A percentile compares a stretch with the other conserved stretches of the same genome.
Evolutionary conservation across 2,888 invertebrate genomes (phyloP).

Genomic region (Chaitophorus viminalis): DNA sequence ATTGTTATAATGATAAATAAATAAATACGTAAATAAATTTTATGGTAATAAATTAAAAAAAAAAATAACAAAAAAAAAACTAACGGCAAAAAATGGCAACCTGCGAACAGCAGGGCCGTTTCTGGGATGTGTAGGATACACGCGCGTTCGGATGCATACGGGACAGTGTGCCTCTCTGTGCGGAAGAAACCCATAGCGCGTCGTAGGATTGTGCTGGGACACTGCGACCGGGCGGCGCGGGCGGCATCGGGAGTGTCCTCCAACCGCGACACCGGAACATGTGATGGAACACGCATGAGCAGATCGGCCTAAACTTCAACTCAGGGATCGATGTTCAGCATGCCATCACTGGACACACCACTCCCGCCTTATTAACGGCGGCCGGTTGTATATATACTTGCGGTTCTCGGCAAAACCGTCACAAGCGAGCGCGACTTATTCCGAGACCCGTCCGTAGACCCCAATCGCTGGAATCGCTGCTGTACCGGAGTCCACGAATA

Average conservation of each 20-base stretch:
- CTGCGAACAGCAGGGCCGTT: conserved; percentile 60
- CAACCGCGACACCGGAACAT: conserved; percentile 62
- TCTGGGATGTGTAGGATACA: conserved; percentile 56
- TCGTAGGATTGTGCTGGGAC: conserved; percentile 57
- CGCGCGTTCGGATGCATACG: conserved; percentile 59
- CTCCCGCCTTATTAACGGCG: not conserved
- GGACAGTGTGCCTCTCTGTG: conserved; percentile 56
- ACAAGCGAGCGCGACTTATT: not conserved
- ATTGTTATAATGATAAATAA: too few species aligned
- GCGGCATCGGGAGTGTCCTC: conserved; percentile 61
- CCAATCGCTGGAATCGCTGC: too few species aligned
- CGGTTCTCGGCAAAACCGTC: not conserved
- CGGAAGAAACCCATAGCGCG: conserved; percentile 61
- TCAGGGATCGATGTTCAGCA: conserved; percentile 62
- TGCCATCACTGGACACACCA: conserved; percentile 62
- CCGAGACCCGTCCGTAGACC: not conserved
- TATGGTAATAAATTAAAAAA: too few species aligned
- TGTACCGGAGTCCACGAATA: not conserved
- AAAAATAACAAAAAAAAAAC: not conserved
- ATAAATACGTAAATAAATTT: too few species aligned
- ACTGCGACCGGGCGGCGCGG: conserved; percentile 59
- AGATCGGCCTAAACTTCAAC: conserved; percentile 62
- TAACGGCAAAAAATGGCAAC: conserved; percentile 44
- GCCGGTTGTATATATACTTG: conserved; percentile 21
- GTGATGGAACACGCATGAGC: conserved; percentile 62